A percentile compares a stretch with the other conserved stretches of the same genome.
Conservation (phyloP, 2,888 invertebrate species). For the Maniola hyperantus region DNA sequence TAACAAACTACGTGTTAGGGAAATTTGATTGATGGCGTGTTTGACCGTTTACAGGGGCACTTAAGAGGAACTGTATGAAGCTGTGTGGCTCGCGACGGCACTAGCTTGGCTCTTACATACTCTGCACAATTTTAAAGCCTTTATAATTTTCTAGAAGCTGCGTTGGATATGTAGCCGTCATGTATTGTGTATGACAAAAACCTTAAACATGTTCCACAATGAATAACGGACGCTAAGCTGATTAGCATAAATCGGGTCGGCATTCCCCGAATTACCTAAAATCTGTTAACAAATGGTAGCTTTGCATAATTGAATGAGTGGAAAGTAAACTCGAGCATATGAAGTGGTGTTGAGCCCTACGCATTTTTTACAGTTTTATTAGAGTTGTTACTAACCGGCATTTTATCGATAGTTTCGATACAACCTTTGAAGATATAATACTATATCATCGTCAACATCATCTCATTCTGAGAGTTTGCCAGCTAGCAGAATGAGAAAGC, state of each 20-base stretch:
- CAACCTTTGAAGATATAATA: not conserved
- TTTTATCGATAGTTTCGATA: not conserved
- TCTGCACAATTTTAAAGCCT: too few species aligned
- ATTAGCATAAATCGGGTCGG: conserved; percentile 77
- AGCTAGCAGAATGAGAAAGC: too few species aligned
- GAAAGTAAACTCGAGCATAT: conserved; percentile 65
- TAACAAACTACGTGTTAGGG: too few species aligned
- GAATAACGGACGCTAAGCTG: conserved; percentile 78
- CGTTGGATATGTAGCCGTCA: not conserved
- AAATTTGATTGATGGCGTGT: too few species aligned
- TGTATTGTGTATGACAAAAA: not conserved
- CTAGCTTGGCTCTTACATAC: too few species aligned
- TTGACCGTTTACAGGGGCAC: too few species aligned
- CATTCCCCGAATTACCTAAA: conserved; percentile 74
- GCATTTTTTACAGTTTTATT: conserved; percentile 43
- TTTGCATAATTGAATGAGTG: conserved; percentile 78
- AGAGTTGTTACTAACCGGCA: not conserved
- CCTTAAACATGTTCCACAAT: conserved; percentile 68
- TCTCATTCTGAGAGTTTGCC: too few species aligned
- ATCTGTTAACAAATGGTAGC: conserved; percentile 81
- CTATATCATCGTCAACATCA: too few species aligned
- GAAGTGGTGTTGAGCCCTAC: conserved; percentile 50
- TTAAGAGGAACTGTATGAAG: too few species aligned
- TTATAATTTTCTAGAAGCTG: not conserved
- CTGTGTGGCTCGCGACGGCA: too few species aligned